Evolutionary conservation across 1,140 invertebrate species (phyloP), one percentile per base, ranked within the genome.

Genomic region (Listronotus oregonensis): DNA sequence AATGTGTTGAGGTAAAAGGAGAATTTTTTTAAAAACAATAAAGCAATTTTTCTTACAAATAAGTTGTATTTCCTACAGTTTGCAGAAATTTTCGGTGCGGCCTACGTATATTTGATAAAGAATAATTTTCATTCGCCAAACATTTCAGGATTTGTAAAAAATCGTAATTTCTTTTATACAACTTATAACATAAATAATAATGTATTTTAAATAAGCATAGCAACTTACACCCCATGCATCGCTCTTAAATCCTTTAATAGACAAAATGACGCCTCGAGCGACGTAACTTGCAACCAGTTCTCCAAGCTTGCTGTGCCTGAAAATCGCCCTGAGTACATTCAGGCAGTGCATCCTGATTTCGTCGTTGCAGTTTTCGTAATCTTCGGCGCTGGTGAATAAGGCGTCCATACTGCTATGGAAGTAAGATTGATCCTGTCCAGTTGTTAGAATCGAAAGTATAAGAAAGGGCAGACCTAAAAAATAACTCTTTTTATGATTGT

Each of bases 251-350:
- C 90, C 91, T 12, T 77, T 78, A 18, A 97, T 82, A 8, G 94
- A 89, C 9, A 87, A 84, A 69, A 86, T 83, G 0, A 96, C 80
- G 56, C 88, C 92, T 50, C 86, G 80, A 3, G 86, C 85, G 14
- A 94, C 84, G 80, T 89, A 95, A 9, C 85, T 82, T 44, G 85
- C 84, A 0, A 93, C 86, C 62, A 85, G 78, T 61, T 94, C 90
- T 21, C 87, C 86, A 10, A 97, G 81, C 59, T 87, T 82, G 31
- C 87, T 85, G 78, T 95, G 89, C 54, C 89, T 84, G 72, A 88
- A 94, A 31, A 97, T 77, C 0, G 89, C 87, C 68, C 94, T 81
- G 49, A 97, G 80, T 58, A 97, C 92, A 80, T 97, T 96, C 61
- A 96, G 77, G 6, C 90, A 85, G 81, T 97, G 95, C 42, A 89